These are phyloP conservation scores for Polymixis lichenea DNA, from an alignment of 2,888 invertebrate species.

Conservation along the genomic window DNA sequence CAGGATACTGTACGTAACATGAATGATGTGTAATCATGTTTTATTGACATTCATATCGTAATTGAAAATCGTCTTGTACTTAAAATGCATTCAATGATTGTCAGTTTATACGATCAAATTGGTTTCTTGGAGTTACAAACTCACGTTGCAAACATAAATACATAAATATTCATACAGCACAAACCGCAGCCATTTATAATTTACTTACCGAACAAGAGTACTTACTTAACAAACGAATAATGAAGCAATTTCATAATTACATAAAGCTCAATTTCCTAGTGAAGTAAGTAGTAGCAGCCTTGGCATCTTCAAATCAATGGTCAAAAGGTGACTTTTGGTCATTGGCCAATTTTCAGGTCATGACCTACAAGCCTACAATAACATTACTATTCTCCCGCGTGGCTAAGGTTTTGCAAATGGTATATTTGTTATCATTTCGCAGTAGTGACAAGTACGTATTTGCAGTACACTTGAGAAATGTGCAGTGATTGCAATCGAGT, in stretches of 20 bases:
- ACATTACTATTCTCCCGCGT: not conserved
- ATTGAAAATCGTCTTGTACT: no score
- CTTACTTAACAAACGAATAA: not conserved
- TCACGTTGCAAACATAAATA: no score
- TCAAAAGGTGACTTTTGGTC: conserved; percentile 18
- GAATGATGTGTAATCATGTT: no score
- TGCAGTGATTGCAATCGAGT: not conserved
- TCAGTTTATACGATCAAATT: no score
- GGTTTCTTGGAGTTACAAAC: no score
- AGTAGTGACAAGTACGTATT: not conserved
- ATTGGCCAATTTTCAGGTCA: conserved; percentile 28
- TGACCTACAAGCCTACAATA: conserved; percentile 29
- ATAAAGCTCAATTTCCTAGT: not conserved
- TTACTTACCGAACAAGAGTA: no score
- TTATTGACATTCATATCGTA: no score
- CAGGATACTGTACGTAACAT: no score
- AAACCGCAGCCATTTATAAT: no score
- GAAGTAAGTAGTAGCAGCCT: not conserved
- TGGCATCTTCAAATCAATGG: not conserved
- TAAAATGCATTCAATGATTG: no score
- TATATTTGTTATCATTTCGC: not conserved
- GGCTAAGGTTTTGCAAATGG: not conserved
- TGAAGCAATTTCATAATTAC: not conserved
- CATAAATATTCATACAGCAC: no score
- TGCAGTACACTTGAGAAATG: not conserved